Evolutionary conservation across 2,888 invertebrate species (phyloP).

Genomic region (Ametastegia equiseti): DNA sequence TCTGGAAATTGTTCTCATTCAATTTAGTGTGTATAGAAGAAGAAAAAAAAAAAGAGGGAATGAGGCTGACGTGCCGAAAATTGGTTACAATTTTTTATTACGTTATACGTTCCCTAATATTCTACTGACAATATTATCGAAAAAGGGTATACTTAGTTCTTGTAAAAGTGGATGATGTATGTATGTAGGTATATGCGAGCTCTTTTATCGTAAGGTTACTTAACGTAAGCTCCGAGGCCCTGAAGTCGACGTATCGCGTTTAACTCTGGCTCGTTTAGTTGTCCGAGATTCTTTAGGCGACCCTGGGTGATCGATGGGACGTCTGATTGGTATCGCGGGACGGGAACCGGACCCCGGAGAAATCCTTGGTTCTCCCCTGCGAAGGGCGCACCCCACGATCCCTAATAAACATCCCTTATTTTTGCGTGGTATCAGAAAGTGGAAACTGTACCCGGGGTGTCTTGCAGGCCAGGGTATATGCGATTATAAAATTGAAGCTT

Average conservation of each 20-base stretch:
- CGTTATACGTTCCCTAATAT: not conserved
- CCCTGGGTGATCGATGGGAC: conserved; percentile 60
- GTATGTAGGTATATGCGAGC: not conserved
- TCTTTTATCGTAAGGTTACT: conserved; percentile 18
- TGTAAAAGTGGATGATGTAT: not conserved
- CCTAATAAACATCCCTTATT: conserved; percentile 4
- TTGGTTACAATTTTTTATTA: not conserved
- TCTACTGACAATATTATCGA: not conserved
- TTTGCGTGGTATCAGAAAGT: not conserved
- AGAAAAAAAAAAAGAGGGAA: not conserved
- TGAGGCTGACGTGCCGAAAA: not conserved
- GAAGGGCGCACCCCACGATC: not conserved
- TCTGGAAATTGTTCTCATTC: not conserved
- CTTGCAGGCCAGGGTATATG: too few relatives aligned
- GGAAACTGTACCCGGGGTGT: not conserved
- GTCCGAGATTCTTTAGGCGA: conserved; percentile 28
- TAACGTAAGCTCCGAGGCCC: not conserved
- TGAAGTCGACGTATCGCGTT: conserved; percentile 23
- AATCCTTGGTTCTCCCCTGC: conserved; percentile 26
- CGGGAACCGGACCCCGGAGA: conserved; percentile 60
- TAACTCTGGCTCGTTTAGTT: conserved; percentile 27
- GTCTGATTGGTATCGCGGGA: conserved; percentile 61
- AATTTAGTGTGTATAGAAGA: not conserved
- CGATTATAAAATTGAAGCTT: too few relatives aligned
- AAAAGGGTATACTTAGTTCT: not conserved